Conservation (phyloP, 2,888 invertebrate species). For the Aelia acuminata region DNA sequence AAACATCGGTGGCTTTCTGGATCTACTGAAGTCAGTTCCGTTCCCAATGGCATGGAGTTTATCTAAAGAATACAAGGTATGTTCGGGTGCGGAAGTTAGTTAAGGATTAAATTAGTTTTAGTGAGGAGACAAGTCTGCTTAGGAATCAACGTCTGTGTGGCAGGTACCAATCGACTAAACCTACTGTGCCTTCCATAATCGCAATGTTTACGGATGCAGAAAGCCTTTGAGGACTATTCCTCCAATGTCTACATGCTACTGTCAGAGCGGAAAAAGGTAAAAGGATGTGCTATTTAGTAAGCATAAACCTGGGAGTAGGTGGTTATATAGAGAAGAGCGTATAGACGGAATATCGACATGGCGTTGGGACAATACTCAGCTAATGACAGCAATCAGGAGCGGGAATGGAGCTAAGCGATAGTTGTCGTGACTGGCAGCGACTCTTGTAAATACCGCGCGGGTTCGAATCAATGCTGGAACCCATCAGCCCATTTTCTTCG, state of each 20-base stretch:
- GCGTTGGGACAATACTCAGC: conserved; percentile 2
- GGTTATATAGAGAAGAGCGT: background rate
- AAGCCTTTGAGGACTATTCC: background rate
- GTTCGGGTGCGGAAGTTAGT: too few relatives aligned
- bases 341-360: conserved; percentile 34
- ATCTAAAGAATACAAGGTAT: too few relatives aligned
- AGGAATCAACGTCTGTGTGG: too few relatives aligned
- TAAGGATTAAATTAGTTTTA: too few relatives aligned
- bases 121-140: too few relatives aligned
- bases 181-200: background rate
- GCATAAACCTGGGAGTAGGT: background rate
- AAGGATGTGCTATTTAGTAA: background rate
- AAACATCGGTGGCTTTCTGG: too few relatives aligned
- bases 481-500: background rate
- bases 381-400: conserved; percentile 45
- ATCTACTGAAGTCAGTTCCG: too few relatives aligned
- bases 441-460: conserved; percentile 31
- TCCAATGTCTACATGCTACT: background rate
- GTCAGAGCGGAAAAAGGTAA: background rate
- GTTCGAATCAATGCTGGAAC: conserved; percentile 34
- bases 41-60: too few relatives aligned
- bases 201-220: background rate
- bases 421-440: conserved; percentile 33
- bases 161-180: background rate
- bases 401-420: conserved; percentile 44